Base-by-base conservation (phyloP, 2,888 invertebrate genomes). In the Platerodrilus igneus region DNA sequence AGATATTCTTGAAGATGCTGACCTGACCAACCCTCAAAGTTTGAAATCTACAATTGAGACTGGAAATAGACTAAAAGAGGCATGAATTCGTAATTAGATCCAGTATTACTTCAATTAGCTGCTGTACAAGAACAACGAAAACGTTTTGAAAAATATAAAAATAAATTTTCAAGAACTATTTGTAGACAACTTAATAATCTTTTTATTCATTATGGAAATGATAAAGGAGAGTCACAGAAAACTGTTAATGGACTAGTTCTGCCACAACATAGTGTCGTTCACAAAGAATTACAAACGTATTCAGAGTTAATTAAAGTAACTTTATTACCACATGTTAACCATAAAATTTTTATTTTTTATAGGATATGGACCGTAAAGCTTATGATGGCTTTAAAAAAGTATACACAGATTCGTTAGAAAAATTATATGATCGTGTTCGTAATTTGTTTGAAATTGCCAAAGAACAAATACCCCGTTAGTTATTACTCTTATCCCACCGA, bases 151-250 rank as follows among this genome's bases (percentile, higher is more conserved):
- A 85, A 83, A 59, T 77, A 85, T 58, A 81, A 82, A 59, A 78
- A 78, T 20, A 83, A 82, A 63, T 91, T 92, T 65, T 85, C 91
- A 1, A 79, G 83, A 37, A 81, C 85, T 26, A 79, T 96, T 35
- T 85, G 87, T 43, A 79, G 93, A 11, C 93, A 96, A 67, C 75
- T 97, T 32, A 94, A 94, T 66, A 95, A 96, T 72, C 75, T 92
- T 33, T 92, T 97, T 55, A 91, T 94, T 58, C 93, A 96, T 70
- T 81, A 93, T 72, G 94, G 79, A 34, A 77, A 77, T 64, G 75
- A 87, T 62, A 73, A 81, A 44, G 83, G 82, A 0, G 85, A 85
- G 54, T 70, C 73, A 10, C 64, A 75, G 44, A 70, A 69, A 47
- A 64, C 57, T 34, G 56, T 68, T 2, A 68, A 69, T 41, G 79